Conservation (phyloP, 2,113 vertebrate species). For the Tretioscincus oriximinensis region DNA sequence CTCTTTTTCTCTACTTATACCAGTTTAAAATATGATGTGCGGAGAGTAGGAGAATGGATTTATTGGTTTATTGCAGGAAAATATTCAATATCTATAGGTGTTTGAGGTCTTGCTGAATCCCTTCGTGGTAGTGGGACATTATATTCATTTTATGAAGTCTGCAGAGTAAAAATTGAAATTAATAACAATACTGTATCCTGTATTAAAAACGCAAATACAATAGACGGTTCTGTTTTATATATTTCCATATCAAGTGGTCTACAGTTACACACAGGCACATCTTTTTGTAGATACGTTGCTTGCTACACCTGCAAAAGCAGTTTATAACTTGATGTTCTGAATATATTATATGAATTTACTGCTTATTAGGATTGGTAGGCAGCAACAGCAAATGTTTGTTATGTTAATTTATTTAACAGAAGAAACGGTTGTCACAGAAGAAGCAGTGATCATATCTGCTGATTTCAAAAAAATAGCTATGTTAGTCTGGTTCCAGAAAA, state of each 20-base stretch:
- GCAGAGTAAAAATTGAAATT: not conserved
- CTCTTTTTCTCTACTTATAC: not conserved
- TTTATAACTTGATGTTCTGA: not conserved
- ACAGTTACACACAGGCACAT: not conserved
- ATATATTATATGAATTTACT: not conserved
- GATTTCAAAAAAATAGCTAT: too few species aligned
- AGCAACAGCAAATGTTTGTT: not conserved
- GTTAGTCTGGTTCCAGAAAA: too few species aligned
- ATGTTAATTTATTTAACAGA: not conserved
- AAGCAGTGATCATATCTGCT: too few species aligned
- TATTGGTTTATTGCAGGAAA: not conserved
- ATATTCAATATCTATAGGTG: not conserved
- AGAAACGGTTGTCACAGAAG: not conserved
- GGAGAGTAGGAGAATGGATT: not conserved
- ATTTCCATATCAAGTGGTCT: not conserved
- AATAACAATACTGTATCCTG: conserved; percentile 6
- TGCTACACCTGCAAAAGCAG: conserved; percentile 5
- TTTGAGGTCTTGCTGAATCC: not conserved
- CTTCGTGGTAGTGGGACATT: not conserved
- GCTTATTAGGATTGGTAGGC: too few species aligned
- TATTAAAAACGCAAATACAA: conserved; percentile 10
- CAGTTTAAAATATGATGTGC: conserved; percentile 3
- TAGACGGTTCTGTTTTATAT: not conserved
- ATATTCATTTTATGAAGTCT: not conserved
- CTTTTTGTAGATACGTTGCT: not conserved